A percentile compares a stretch with the other conserved stretches of the same genome.
Conservation (phyloP, 1,140 invertebrate species). For the Rhagoletis zephyria region DNA sequence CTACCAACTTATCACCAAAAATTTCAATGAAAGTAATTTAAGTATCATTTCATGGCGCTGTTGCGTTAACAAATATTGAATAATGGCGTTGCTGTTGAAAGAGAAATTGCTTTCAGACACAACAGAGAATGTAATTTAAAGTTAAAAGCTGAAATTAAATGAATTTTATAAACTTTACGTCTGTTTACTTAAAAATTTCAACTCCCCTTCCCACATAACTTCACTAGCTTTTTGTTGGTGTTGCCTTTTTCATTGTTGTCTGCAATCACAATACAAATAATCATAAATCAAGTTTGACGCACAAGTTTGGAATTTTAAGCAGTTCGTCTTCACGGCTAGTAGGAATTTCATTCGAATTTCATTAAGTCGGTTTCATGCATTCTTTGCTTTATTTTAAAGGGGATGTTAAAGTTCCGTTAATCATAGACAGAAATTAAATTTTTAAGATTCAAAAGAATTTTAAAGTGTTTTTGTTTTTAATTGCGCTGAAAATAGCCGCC, state of each 20-base stretch:
- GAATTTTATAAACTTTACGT: conserved; percentile 38
- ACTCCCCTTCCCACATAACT: neutral
- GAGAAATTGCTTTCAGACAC: neutral
- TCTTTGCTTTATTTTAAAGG: too few species aligned
- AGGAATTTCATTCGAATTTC: neutral
- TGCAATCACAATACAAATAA: conserved; percentile 48
- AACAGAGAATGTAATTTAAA: conserved; percentile 33
- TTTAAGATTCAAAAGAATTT: too few species aligned
- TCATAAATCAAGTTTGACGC: conserved; percentile 36
- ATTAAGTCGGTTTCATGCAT: too few species aligned
- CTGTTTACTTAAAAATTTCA: neutral
- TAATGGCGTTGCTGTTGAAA: neutral
- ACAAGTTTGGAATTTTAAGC: conserved; percentile 9
- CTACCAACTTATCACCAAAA: neutral
- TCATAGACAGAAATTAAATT: too few species aligned
- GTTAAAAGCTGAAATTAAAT: conserved; percentile 36
- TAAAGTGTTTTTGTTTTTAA: too few species aligned
- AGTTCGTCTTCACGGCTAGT: neutral
- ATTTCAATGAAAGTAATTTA: neutral
- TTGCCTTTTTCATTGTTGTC: conserved; percentile 19
- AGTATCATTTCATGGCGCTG: conserved; percentile 1
- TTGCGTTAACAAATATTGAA: neutral
- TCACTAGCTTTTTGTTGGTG: neutral
- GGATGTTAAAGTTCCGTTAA: too few species aligned
- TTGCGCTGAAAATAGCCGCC: too few species aligned